Evolutionary conservation across 2,888 invertebrate species (phyloP).

Genomic region (Monoplex corrugatus): DNA sequence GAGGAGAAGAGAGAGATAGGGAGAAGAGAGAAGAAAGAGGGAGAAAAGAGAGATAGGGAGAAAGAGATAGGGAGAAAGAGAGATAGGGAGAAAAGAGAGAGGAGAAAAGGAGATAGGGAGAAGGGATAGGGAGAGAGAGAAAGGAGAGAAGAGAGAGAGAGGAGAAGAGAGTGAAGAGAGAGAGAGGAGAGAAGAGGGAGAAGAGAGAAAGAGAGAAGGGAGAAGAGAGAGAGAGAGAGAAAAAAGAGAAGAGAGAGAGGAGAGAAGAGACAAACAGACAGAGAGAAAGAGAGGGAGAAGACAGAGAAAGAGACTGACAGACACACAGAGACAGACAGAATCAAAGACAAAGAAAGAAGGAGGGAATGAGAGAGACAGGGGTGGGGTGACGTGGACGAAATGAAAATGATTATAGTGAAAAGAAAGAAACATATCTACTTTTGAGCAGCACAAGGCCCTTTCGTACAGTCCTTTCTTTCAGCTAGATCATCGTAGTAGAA

Average conservation of each 20-base stretch:
- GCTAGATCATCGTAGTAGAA: no score
- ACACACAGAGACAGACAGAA: neutral
- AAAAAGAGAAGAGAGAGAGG: neutral
- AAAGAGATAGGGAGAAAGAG: neutral
- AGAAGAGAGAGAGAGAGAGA: no score
- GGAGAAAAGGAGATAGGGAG: neutral
- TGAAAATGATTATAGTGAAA: no score
- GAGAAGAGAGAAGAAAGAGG: no score
- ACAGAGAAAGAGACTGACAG: neutral
- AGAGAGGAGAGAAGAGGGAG: no score
- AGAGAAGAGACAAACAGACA: neutral
- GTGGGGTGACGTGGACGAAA: neutral
- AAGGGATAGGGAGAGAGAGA: no score
- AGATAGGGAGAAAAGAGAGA: slow-evolving; percentile 3
- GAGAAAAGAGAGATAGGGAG: neutral
- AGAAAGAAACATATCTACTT: no score
- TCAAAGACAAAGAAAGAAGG: neutral
- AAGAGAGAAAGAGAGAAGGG: no score
- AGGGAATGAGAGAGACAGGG: neutral
- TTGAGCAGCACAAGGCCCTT: no score
- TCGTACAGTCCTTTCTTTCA: no score
- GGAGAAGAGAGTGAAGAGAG: no score
- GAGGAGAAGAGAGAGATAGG: neutral
- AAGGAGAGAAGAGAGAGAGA: no score
- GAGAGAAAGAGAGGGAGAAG: slow-evolving; percentile 1